Percentiles rank a stretch among this genome's conserved stretches.
Evolutionary conservation across 1,140 invertebrate species (phyloP).

Genomic region (Thaumatotibia leucotreta): DNA sequence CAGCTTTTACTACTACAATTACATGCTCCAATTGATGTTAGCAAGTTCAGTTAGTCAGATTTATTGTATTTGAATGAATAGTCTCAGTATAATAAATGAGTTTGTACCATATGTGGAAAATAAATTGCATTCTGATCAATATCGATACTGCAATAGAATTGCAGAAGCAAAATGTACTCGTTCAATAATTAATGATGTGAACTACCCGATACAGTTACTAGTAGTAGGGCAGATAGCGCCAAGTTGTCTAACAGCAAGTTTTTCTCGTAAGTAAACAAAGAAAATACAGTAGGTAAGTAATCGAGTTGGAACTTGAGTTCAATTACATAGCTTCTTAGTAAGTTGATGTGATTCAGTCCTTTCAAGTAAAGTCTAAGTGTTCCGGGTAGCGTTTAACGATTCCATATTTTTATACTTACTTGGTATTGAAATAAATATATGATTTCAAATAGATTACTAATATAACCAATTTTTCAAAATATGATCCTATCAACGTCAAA

Average conservation of each 20-base stretch:
- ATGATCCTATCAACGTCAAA: no score
- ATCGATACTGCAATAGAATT: background rate
- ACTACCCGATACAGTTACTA: background rate
- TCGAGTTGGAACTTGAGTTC: background rate
- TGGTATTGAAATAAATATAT: no score
- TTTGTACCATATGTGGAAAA: background rate
- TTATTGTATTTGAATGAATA: no score
- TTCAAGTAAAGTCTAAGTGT: background rate
- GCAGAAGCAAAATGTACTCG: background rate
- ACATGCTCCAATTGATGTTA: no score
- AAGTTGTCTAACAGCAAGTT: background rate
- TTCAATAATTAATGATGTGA: background rate
- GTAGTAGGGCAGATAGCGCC: background rate
- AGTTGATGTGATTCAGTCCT: background rate
- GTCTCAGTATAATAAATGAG: background rate
- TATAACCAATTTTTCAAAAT: no score
- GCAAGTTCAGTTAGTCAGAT: no score
- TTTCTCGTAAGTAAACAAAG: slow-evolving; percentile 1
- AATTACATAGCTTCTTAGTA: background rate
- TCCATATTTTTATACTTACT: no score
- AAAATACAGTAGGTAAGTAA: background rate
- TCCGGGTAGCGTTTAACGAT: background rate
- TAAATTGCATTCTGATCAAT: background rate
- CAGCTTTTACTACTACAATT: no score
- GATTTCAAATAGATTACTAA: no score